These are phyloP conservation scores for Psilopogon haemacephalus DNA, from an alignment of 2,113 vertebrate species.

Conservation along the genomic window DNA sequence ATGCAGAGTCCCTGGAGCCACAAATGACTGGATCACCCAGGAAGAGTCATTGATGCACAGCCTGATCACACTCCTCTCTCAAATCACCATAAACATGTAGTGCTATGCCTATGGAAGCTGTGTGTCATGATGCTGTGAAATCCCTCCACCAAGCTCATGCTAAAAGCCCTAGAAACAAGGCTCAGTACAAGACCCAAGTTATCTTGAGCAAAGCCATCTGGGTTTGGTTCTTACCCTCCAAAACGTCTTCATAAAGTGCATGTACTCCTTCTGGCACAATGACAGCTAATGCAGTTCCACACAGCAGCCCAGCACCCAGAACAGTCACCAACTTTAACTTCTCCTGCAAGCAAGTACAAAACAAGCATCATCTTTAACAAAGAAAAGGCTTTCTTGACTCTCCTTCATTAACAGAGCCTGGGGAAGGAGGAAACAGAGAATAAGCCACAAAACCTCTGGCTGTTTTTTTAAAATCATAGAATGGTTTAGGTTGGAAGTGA, in stretches of 20 bases:
- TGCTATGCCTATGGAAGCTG: neutral
- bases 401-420: neutral
- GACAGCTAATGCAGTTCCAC: conserved; percentile 95
- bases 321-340: conserved; percentile 94
- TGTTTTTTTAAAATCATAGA: too few species aligned
- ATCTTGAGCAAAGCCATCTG: neutral
- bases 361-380: neutral
- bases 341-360: conserved; percentile 80
- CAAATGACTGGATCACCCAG: neutral
- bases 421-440: neutral
- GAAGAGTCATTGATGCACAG: neutral
- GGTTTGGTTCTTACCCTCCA: conserved; percentile 83
- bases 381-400: neutral
- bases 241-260: conserved; percentile 94
- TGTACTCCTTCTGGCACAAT: conserved; percentile 98
- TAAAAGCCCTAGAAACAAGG: neutral
- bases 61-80: neutral
- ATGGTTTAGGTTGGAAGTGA: too few species aligned
- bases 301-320: conserved; percentile 93
- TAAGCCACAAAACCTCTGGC: neutral
- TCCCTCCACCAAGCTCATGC: neutral
- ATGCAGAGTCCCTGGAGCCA: neutral
- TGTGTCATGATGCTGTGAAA: neutral
- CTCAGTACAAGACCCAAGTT: neutral
- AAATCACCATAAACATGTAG: neutral